Base-by-base conservation (phyloP, 2,888 invertebrate species). In the Diploptera punctata region DNA sequence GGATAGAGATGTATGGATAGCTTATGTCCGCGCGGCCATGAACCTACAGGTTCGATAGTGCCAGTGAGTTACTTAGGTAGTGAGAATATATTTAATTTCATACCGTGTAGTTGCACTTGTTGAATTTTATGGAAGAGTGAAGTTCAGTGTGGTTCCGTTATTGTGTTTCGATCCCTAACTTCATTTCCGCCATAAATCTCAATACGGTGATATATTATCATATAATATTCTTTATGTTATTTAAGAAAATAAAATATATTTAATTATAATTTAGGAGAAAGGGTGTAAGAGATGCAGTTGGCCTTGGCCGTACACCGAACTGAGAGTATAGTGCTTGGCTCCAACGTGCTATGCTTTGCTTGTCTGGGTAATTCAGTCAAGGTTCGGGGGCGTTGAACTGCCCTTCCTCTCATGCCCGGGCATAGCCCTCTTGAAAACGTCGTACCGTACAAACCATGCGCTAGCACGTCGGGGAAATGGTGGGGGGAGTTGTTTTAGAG, bases 381-480 rank as follows among this genome's bases (percentile, higher is more conserved):
- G 92, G 92, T 92, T 91, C 90, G 90, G 86, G 88, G 90, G 88
- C 91, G 90, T 90, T 91, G 91, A 91, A 91, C 91, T 89, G 84
- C 82, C 83, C 82, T 81, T 81, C 73, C 57, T 71, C 71, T 67
- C 67, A 10, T 33, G 72, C 67, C 67, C 70, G 70, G 73, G 44
- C 73, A 49, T 67, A 70, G 70, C 70, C 73, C 73, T 26, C 65
- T n/a, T 38, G 38, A 13, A 26, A 24, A 26, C 47, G 18, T 19
- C 52, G 52, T 21, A 29, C 29, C 24, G 43, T 43, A 43, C 31
- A 19, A 26, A 47, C 57, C 38, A 31, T 65, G 49, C 68, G 43
- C 70, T 9, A 2, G 49, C 61, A 33, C 49, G 9, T 16, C n/a
- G 31, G 57, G 49, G 33, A 24, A 16, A 16, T 26, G 16, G 57